Conservation (phyloP, 2,888 invertebrate species). For the Trissolcus japonicus region DNA sequence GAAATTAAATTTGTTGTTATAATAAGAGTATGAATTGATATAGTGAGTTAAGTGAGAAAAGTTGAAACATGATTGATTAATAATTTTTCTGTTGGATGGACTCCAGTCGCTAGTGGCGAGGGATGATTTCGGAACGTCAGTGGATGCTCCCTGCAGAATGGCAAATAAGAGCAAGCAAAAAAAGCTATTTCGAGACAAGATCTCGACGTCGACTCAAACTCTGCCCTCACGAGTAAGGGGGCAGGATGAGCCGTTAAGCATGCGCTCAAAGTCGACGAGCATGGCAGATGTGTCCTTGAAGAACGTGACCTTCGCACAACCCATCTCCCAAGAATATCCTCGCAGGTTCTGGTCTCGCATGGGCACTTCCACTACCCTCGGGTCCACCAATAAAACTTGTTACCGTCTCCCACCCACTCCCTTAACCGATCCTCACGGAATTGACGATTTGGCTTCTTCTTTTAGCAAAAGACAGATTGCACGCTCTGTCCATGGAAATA, state of each 20-base stretch:
- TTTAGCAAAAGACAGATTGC: slow-evolving; percentile 73
- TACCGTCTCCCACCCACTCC: slow-evolving; percentile 73
- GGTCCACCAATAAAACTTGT: slow-evolving; percentile 60
- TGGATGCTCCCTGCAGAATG: slow-evolving; percentile 64
- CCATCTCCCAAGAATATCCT: slow-evolving; percentile 46
- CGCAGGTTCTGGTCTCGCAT: slow-evolving; percentile 31
- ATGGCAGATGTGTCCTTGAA: slow-evolving; percentile 46
- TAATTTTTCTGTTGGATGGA: slow-evolving; percentile 51
- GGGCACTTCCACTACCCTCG: slow-evolving; percentile 39
- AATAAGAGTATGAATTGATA: slow-evolving; percentile 43
- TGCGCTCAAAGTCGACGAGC: slow-evolving; percentile 40
- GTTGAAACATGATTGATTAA: slow-evolving; percentile 29
- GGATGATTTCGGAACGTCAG: slow-evolving; percentile 69
- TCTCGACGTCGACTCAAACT: slow-evolving; percentile 62
- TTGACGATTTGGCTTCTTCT: slow-evolving; percentile 42
- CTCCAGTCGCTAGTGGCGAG: slow-evolving; percentile 64
- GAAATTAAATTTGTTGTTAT: slow-evolving; percentile 70
- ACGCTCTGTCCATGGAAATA: slow-evolving; percentile 73
- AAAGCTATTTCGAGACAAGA: slow-evolving; percentile 43
- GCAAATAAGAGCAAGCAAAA: no score
- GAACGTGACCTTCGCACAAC: slow-evolving; percentile 50
- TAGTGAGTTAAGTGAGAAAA: no score
- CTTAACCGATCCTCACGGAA: slow-evolving; percentile 67
- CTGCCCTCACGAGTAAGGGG: slow-evolving; percentile 63
- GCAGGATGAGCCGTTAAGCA: slow-evolving; percentile 66